Evolutionary conservation across 2,888 invertebrate genomes (phyloP), one percentile per base, ranked within the genome.

Genomic region (Ophion ventricosus): DNA sequence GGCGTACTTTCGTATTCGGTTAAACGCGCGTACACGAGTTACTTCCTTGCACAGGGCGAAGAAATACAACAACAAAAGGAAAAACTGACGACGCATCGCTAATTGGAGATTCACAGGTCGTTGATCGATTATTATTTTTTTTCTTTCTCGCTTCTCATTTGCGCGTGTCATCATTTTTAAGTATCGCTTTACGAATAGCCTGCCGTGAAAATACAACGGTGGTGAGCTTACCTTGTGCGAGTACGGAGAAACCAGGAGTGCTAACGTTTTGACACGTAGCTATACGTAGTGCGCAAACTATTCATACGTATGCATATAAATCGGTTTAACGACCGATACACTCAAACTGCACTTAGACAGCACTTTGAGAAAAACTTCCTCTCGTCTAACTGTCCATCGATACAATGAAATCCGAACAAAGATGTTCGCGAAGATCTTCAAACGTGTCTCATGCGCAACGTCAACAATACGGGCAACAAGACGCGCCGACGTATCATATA

Each of bases 151-250:
- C 14, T 25, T 29, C 20, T 10, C 26, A 56, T 26, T 70, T 29
- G 26, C 69, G 69, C 54, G 43, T 66, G 54, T 70, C 29, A 70
- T 29, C 54, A 49, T 63, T 63, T 74, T 63, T 56, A 49, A 56
- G 0, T 11, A 54, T 40, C 11, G 11, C 35, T 40, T 29, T 20
- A 66, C 26, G 26, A 59, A 17, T 17, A 67, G 10, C 17, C 8
- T 14, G 49, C 11, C 43, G 54, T 26, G 61, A 77, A 59, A 63
- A 73, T 20, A 49, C 54, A 56, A 14, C 49, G 67, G 23, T 29
- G 40, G 20, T 64, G 8, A 73, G 87, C 89, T 80, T 89, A 90
- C 90, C 90, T 90, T 87, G 88, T 87, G 90, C 90, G 88, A 90
- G 90, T 87, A 87, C 85, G 88, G 87, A 88, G 87, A 89, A 89